Evolutionary conservation across 2,888 invertebrate genomes (phyloP).

Genomic region (Neoaliturus tenellus): DNA sequence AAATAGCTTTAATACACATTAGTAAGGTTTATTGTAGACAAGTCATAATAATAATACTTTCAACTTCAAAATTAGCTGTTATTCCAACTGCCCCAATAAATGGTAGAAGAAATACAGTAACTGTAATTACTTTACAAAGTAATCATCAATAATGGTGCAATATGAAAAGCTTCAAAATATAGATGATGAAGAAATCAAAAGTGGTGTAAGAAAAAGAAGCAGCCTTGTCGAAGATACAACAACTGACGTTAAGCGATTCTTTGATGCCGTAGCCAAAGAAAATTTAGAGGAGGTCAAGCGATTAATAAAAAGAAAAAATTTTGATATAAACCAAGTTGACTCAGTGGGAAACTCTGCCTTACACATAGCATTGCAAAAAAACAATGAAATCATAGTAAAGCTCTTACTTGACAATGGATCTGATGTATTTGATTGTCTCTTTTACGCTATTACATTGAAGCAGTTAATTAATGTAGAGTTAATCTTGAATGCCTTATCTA

Average conservation of each 20-base stretch:
- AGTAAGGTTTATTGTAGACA: too few species aligned
- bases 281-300: neutral
- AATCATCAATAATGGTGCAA: neutral
- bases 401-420: constrained; percentile 78
- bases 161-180: neutral
- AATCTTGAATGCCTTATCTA: constrained; percentile 74
- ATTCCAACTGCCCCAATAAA: too few species aligned
- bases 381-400: constrained; percentile 79
- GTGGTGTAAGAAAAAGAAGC: neutral
- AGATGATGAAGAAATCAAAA: neutral
- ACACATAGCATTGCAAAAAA: constrained; percentile 80
- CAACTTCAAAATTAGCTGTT: too few species aligned
- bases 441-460: constrained; percentile 81
- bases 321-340: neutral
- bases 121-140: neutral
- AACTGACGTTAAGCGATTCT: neutral
- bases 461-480: constrained; percentile 77
- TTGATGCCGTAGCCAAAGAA: neutral
- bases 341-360: constrained; percentile 80
- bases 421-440: constrained; percentile 81
- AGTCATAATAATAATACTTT: too few species aligned
- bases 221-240: neutral
- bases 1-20: too few species aligned
- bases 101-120: too few species aligned
- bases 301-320: neutral